phyloP scores from a whole-genome alignment of 64 coral and sea anemone genomes.

The Trachythela sp. region DNA sequence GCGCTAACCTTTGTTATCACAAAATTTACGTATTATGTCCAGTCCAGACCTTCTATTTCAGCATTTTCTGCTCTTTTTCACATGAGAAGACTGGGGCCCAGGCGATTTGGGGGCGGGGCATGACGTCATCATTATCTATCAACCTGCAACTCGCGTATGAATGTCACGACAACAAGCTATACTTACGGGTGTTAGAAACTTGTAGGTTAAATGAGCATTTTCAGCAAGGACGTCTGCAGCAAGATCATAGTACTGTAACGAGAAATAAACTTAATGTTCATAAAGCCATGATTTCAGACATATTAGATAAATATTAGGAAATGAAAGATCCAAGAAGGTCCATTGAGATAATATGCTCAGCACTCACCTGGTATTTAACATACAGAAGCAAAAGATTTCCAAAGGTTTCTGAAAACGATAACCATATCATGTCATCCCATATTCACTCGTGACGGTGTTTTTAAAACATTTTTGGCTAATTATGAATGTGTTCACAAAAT shows the following conservation, averaged over 20 bases:
- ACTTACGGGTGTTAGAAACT: constrained; percentile 93
- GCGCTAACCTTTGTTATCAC: too few species aligned
- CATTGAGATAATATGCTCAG: background rate
- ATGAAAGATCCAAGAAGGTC: background rate
- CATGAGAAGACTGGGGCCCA: too few species aligned
- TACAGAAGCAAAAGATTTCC: constrained; percentile 91
- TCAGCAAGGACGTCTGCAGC: constrained; percentile 97
- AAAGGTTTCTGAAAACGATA: constrained; percentile 71
- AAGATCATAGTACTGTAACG: constrained; percentile 87
- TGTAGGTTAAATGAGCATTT: constrained; percentile 97
- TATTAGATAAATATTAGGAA: background rate
- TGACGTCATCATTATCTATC: too few species aligned
- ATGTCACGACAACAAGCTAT: too few species aligned
- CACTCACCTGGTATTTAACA: constrained; percentile 82
- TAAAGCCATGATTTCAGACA: background rate
- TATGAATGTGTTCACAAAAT: too few species aligned
- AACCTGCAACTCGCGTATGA: too few species aligned
- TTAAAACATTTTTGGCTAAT: too few species aligned
- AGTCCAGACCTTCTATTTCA: too few species aligned
- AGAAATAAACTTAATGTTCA: background rate
- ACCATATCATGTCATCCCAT: background rate
- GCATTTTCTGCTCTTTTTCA: too few species aligned
- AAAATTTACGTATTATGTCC: too few species aligned
- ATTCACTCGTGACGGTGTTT: background rate
- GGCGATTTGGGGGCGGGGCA: too few species aligned